Evolutionary conservation across 2,113 vertebrate genomes (phyloP).

Genomic region (Chrysemys picta): DNA sequence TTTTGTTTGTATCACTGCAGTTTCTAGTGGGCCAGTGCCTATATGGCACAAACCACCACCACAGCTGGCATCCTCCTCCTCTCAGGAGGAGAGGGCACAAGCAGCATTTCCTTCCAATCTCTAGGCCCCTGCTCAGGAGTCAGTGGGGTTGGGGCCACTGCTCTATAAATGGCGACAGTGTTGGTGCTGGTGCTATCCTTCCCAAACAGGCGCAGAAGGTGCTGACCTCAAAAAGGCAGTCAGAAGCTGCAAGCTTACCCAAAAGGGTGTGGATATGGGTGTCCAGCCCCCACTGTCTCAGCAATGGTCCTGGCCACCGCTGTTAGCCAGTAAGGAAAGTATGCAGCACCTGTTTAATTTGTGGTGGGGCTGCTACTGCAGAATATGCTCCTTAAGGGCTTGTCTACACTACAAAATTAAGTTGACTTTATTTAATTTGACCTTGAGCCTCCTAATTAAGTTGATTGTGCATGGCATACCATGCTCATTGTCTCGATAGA

Average conservation of each 20-base stretch:
- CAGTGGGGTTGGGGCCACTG: neutral
- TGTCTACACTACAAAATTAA: too few relatives aligned
- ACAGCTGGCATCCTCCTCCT: neutral
- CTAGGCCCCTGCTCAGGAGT: neutral
- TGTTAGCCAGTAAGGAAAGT: neutral
- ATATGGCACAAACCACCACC: neutral
- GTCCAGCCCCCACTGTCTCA: neutral
- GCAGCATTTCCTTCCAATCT: neutral
- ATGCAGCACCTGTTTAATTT: neutral
- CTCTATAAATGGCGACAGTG: neutral
- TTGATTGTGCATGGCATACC: too few relatives aligned
- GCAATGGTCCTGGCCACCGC: neutral
- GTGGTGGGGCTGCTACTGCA: neutral
- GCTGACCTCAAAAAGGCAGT: neutral
- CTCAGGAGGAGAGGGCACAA: neutral
- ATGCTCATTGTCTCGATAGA: too few relatives aligned
- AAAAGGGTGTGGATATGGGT: neutral
- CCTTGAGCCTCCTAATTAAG: too few relatives aligned
- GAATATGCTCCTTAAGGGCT: constrained; percentile 5
- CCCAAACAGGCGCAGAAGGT: neutral
- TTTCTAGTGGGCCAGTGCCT: neutral
- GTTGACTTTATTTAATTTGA: too few relatives aligned
- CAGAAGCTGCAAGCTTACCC: neutral
- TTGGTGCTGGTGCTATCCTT: neutral
- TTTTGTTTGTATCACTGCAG: neutral